These are phyloP conservation scores for Ruditapes philippinarum DNA, from an alignment of 1,140 invertebrate species.

Conservation along the genomic window DNA sequence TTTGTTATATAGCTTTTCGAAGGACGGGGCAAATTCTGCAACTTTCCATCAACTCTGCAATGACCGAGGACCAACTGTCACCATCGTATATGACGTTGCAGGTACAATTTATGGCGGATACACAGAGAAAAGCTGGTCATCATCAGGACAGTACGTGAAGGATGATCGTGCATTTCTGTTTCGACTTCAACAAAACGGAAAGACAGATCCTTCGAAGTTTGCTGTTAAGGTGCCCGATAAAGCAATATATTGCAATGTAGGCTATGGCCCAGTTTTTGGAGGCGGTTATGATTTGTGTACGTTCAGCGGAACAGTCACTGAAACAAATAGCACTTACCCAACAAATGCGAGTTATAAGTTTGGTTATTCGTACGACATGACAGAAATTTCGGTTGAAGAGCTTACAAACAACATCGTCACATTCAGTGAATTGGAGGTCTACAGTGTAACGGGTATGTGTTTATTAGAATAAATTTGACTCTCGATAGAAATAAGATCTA, in stretches of 20 bases:
- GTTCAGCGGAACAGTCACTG: conserved; percentile 18
- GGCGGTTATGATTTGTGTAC: conserved; percentile 36
- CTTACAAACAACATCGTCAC: conserved; percentile 36
- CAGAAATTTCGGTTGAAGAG: neutral
- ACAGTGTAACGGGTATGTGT: conserved; percentile 48
- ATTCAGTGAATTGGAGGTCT: conserved; percentile 61
- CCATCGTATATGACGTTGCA: conserved; percentile 67
- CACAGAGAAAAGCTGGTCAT: conserved; percentile 58
- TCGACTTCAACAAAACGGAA: conserved; percentile 28
- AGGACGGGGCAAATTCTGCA: conserved; percentile 54
- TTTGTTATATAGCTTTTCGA: conserved; percentile 65
- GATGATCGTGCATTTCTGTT: conserved; percentile 70
- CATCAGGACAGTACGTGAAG: neutral
- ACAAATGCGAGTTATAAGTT: neutral
- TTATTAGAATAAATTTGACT: too few relatives aligned
- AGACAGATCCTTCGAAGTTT: conserved; percentile 15
- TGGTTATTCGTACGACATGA: conserved; percentile 13
- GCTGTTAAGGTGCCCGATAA: conserved; percentile 5
- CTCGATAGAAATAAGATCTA: too few relatives aligned
- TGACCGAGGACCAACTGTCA: conserved; percentile 69
- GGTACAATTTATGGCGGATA: conserved; percentile 71
- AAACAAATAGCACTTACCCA: neutral
- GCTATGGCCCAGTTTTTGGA: conserved; percentile 60
- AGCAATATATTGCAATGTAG: conserved; percentile 15
- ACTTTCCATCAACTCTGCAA: conserved; percentile 73